Evolutionary conservation across 2,113 vertebrate species (phyloP).

Genomic region (Neolamprologus modestus): DNA sequence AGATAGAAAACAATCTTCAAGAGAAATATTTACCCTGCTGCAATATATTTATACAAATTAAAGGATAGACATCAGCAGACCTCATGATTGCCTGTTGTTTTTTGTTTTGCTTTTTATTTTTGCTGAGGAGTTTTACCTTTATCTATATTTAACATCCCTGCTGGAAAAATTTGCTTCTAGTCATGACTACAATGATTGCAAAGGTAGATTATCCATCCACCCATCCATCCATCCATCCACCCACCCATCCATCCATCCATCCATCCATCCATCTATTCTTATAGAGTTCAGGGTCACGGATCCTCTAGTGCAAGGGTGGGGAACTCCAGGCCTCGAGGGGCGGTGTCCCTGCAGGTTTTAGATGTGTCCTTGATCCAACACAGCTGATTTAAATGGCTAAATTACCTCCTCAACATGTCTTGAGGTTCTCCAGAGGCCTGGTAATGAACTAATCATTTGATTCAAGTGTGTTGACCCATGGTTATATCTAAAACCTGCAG

Average conservation of each 20-base stretch:
- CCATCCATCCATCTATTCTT: neutral
- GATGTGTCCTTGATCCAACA: neutral
- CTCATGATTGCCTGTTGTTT: neutral
- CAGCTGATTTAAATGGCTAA: neutral
- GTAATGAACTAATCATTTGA: neutral
- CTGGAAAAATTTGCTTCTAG: neutral
- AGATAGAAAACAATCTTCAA: neutral
- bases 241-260: too few relatives aligned
- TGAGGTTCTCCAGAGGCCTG: neutral
- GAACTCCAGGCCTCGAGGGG: neutral
- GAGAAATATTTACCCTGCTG: neutral
- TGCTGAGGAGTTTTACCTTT: neutral
- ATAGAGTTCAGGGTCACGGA: neutral
- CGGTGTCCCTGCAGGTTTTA: neutral
- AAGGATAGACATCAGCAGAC: neutral
- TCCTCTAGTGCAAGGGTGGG: neutral
- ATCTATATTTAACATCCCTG: neutral
- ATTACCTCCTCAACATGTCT: neutral
- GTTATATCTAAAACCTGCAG: neutral
- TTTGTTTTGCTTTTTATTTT: neutral
- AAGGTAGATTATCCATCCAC: neutral
- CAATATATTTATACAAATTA: neutral
- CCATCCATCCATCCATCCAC: fast-evolving
- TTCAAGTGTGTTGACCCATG: neutral
- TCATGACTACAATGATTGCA: neutral